Base-by-base conservation (phyloP, 1,140 invertebrate genomes). In the Calliopsis andreniformis region DNA sequence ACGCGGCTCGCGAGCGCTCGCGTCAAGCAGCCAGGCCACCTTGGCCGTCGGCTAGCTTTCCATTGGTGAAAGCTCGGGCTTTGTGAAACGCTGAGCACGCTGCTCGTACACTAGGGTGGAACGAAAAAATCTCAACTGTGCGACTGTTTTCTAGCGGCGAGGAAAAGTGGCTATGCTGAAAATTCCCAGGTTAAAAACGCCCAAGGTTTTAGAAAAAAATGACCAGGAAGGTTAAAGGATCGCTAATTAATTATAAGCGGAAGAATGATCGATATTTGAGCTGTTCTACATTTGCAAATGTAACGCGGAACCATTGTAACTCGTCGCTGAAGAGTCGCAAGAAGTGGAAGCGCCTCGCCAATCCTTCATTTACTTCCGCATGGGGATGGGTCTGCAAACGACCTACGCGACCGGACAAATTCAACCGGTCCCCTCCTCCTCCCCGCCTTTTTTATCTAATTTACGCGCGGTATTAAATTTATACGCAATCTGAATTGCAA, bases 31-130 rank as follows among this genome's bases (percentile, higher is more conserved):
- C 32, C 18, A 76, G 73, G 63, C 79, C 82, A 88, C 86, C 85
- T 87, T 88, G 86, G 85, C 77, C 87, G 87, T 85, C 86, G 85
- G 86, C 82, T 85, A 88, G 88, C 88, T 89, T 89, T 88, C 86
- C 85, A 84, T 78, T 82, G 86, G 88, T 87, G 87, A 89, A 89
- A 89, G 87, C 87, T 88, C 78, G 64, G n/a, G 63, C 73, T 83
- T 82, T 67, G 80, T 79, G 81, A 83, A 82, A 83, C 79, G 18
- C 75, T 53, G 42, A 64, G 53, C 42, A 35, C 32, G 28, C 30
- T 39, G 25, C 47, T 20, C 18, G 20, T n/a, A 43, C 14, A 20
- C 23, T 2, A 6, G 39, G 28, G n/a, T n/a, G n/a, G n/a, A n/a
- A n/a, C n/a, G n/a, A n/a, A n/a, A n/a, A n/a, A n/a, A n/a, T n/a